Base-by-base conservation (phyloP, 1,140 invertebrate species). In the Thereuonema tuberculata region DNA sequence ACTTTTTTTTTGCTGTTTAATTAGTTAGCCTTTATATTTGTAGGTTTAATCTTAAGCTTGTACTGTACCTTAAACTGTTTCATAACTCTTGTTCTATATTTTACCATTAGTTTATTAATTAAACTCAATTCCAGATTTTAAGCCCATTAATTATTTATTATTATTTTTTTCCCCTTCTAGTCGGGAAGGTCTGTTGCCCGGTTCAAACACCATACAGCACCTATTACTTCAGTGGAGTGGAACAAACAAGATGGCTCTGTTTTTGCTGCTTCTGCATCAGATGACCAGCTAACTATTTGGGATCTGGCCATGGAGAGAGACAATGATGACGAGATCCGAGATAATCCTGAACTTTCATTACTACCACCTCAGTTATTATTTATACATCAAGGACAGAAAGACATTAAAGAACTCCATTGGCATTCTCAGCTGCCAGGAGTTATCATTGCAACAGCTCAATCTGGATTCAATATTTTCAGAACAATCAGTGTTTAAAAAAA, bases 391-490 rank as follows among this genome's bases (percentile, higher is more conserved):
- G 97, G 97, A 55, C 95, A 99, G 72, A 88, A 84, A 56, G 93
- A 98, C 68, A 86, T 99, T 25, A 99, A 99, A 76, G 97, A 99
- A 78, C 73, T 98, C 17, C 97, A 99, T 71, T 99, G 96, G 96
- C 97, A 99, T 77, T 82, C 84, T 25, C 95, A 99, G 72, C 79
- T 97, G 63, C 85, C 94, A 14, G 94, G 95, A 15, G 81, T 93
- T 1, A 76, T 99, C 28, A 80, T 99, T n/a, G 93, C 89, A 31
- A 99, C 96, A 23, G 91, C 96, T 25, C 80, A 86, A 61, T 87
- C 84, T 70, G 95, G 94, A 50, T 97, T 99, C 68, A 96, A 99
- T 78, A 81, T 98, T 69, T 99, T 99, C 71, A 84, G 89, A 77
- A 97, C 96, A n/a, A 95, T 98, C 64, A 97, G 92, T 82, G 85